Conservation (phyloP, 2,888 invertebrate genomes). For the Brenthis hecate region DNA sequence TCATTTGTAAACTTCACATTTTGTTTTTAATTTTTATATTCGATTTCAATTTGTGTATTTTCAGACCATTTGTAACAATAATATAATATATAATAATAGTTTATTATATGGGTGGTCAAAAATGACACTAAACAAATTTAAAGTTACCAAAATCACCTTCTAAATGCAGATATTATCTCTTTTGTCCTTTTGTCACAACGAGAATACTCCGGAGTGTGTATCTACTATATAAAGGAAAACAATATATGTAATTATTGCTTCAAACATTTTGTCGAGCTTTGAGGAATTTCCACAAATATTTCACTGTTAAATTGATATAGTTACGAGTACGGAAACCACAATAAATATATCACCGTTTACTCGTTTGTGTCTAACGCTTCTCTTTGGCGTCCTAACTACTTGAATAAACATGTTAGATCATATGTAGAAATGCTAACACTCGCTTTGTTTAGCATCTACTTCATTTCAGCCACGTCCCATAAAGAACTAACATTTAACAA, state of each 20-base stretch:
- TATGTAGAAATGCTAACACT: neutral
- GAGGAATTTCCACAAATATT: constrained; percentile 25
- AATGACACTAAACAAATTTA: no score
- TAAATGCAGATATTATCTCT: no score
- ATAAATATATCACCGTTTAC: neutral
- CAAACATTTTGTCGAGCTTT: constrained; percentile 3
- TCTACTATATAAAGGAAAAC: constrained; percentile 8
- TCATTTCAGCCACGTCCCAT: neutral
- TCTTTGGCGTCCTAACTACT: constrained; percentile 10
- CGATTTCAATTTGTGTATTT: no score
- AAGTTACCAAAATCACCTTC: no score
- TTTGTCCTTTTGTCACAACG: neutral
- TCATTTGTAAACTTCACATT: no score
- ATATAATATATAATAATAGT: no score
- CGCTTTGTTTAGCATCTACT: neutral
- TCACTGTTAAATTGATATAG: constrained; percentile 1
- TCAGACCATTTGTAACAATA: no score
- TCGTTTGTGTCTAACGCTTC: constrained; percentile 20
- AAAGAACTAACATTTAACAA: neutral
- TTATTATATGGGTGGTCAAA: no score
- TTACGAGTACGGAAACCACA: constrained; percentile 14
- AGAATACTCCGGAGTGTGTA: neutral
- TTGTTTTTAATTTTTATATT: no score
- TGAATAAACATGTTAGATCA: neutral
- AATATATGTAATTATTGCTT: neutral